phyloP scores from a whole-genome alignment of 2,888 invertebrate genomes.

The Oscheius onirici region DNA sequence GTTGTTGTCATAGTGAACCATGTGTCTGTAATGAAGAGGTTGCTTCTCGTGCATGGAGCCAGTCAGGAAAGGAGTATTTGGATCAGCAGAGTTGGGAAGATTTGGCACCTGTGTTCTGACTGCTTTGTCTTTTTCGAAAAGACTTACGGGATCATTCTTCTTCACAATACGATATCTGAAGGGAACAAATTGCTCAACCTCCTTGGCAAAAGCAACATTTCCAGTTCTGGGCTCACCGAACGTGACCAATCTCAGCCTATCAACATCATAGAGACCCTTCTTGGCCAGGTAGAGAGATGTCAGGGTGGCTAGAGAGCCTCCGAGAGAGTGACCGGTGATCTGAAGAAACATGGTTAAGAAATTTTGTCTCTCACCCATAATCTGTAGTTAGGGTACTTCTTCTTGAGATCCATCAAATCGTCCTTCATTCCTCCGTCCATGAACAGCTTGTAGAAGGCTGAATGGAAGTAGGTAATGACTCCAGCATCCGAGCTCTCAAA shows the following conservation, averaged over 20 bases:
- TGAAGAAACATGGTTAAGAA: constrained; percentile 26
- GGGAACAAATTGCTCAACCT: constrained; percentile 62
- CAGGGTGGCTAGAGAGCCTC: constrained; percentile 70
- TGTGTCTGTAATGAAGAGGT: constrained; percentile 67
- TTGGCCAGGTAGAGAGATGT: constrained; percentile 68
- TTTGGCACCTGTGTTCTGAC: constrained; percentile 60
- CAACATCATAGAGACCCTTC: constrained; percentile 57
- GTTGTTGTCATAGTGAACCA: constrained; percentile 66
- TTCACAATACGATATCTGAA: constrained; percentile 70
- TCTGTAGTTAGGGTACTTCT: constrained; percentile 67
- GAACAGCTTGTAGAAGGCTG: constrained; percentile 65
- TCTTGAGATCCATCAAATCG: constrained; percentile 62
- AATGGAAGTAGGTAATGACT: constrained; percentile 70
- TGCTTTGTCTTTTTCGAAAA: too few relatives aligned
- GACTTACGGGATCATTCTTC: constrained; percentile 63
- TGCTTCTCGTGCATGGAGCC: constrained; percentile 63
- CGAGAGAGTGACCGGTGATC: constrained; percentile 70
- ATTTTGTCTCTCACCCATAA: constrained; percentile 57
- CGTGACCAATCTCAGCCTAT: constrained; percentile 62
- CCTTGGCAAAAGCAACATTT: constrained; percentile 68
- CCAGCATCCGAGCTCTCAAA: constrained; percentile 65
- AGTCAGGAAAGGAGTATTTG: constrained; percentile 56
- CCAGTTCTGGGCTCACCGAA: constrained; percentile 71
- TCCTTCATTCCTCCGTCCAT: constrained; percentile 68
- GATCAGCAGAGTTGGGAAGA: constrained; percentile 66